Percentiles rank a stretch among this genome's conserved stretches.
Conservation (phyloP, 2,888 invertebrate species). For the Erebia ligea region DNA sequence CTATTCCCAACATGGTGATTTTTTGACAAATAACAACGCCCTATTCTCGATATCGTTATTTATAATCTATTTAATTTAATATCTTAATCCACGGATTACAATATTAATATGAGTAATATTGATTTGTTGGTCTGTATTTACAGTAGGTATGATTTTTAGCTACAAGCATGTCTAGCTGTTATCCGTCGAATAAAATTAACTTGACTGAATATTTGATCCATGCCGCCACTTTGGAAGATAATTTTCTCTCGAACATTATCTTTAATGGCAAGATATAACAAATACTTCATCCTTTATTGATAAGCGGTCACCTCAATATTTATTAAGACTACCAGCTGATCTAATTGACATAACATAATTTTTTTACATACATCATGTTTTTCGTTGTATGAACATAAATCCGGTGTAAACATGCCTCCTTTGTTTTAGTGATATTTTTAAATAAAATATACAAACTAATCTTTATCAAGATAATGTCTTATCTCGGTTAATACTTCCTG, state of each 20-base stretch:
- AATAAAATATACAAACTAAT: not conserved
- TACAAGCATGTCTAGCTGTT: not conserved
- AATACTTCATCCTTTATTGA: no score
- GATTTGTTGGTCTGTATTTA: slow-evolving; percentile 2
- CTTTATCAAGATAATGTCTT: not conserved
- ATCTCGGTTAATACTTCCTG: slow-evolving; percentile 1
- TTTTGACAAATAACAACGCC: slow-evolving; percentile 31
- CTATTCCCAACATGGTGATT: slow-evolving; percentile 34
- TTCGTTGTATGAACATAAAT: not conserved
- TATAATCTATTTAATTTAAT: slow-evolving; percentile 27
- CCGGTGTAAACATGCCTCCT: not conserved
- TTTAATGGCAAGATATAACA: no score
- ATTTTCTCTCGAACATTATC: not conserved
- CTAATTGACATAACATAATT: not conserved
- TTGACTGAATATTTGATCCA: not conserved
- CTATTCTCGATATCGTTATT: slow-evolving; percentile 27
- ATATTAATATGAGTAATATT: not conserved
- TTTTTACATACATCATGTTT: not conserved
- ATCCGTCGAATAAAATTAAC: not conserved
- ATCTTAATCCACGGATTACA: slow-evolving; percentile 39
- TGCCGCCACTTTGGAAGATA: not conserved
- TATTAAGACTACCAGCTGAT: not conserved
- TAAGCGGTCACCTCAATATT: not conserved
- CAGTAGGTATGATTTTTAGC: not conserved
- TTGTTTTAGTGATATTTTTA: not conserved